phyloP scores from a whole-genome alignment of 2,113 vertebrate species.

The Pipa parva region DNA sequence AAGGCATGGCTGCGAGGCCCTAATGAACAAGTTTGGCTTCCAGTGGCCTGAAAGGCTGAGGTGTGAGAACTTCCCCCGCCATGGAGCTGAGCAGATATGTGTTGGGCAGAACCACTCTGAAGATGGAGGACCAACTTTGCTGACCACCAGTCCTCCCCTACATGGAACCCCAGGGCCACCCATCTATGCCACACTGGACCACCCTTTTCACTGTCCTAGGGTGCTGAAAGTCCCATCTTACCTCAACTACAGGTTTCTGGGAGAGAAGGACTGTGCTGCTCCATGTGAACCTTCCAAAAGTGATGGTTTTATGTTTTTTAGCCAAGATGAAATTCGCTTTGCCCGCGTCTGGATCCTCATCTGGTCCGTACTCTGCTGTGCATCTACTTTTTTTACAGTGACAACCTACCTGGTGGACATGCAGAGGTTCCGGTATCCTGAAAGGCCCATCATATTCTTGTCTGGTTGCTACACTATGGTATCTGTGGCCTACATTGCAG shows the following conservation, averaged over 20 bases:
- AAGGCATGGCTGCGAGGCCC: slow-evolving; percentile 92
- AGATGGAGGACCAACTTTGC: slow-evolving; percentile 55
- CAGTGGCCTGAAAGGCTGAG: slow-evolving; percentile 91
- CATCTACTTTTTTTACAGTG: slow-evolving; percentile 92
- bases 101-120: slow-evolving; percentile 91
- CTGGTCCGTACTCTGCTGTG: slow-evolving; percentile 91
- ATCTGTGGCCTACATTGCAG: slow-evolving; percentile 92
- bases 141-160: slow-evolving; percentile 73
- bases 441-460: slow-evolving; percentile 93
- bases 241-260: slow-evolving; percentile 89
- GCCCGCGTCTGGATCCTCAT: slow-evolving; percentile 94
- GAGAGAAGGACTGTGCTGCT: slow-evolving; percentile 84
- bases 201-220: slow-evolving; percentile 80
- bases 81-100: slow-evolving; percentile 86
- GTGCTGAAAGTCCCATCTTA: slow-evolving; percentile 85
- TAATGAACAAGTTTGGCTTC: slow-evolving; percentile 97
- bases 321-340: slow-evolving; percentile 85
- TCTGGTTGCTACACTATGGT: slow-evolving; percentile 98
- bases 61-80: slow-evolving; percentile 91
- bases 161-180: slow-evolving; percentile 55
- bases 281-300: slow-evolving; percentile 83
- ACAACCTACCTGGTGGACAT: slow-evolving; percentile 96
- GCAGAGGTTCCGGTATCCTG: slow-evolving; percentile 94
- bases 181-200: slow-evolving; percentile 64
- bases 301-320: slow-evolving; percentile 91